Conservation (phyloP, 2,797 vertebrate genomes). For the Myripristis murdjan region DNA sequence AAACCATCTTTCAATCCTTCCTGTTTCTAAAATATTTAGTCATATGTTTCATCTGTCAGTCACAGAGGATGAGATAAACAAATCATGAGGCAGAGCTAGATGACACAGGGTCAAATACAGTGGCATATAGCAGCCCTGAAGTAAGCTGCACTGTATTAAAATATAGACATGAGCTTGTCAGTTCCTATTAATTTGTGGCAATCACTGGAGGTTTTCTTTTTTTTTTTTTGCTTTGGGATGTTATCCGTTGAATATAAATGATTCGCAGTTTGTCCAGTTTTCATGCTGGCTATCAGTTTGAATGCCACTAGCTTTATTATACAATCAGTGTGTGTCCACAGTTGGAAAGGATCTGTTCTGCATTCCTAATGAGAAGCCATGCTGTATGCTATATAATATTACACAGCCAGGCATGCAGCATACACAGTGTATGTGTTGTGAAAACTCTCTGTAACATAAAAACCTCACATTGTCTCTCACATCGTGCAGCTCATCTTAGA, state of each 20-base stretch:
- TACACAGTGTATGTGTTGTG: background rate
- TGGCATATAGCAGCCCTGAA: background rate
- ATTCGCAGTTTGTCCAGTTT: background rate
- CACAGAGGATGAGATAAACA: slow-evolving; percentile 13
- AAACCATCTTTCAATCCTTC: background rate
- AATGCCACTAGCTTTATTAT: background rate
- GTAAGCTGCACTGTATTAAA: background rate
- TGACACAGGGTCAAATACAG: slow-evolving; percentile 4
- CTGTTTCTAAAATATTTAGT: background rate
- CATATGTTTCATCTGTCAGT: background rate
- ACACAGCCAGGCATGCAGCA: too few species aligned
- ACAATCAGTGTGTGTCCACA: background rate
- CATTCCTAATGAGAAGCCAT: background rate
- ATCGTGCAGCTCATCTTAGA: background rate
- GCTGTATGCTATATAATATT: background rate
- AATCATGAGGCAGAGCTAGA: slow-evolving; percentile 26
- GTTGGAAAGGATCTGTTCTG: background rate
- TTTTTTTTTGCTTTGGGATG: background rate
- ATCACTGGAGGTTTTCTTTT: background rate
- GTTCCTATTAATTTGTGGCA: background rate
- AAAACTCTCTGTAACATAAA: background rate
- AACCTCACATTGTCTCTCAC: background rate
- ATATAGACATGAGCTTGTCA: background rate
- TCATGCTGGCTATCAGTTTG: background rate
- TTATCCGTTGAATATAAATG: background rate